phyloP scores from a whole-genome alignment of 2,797 vertebrate genomes.

The Cuculus canorus region DNA sequence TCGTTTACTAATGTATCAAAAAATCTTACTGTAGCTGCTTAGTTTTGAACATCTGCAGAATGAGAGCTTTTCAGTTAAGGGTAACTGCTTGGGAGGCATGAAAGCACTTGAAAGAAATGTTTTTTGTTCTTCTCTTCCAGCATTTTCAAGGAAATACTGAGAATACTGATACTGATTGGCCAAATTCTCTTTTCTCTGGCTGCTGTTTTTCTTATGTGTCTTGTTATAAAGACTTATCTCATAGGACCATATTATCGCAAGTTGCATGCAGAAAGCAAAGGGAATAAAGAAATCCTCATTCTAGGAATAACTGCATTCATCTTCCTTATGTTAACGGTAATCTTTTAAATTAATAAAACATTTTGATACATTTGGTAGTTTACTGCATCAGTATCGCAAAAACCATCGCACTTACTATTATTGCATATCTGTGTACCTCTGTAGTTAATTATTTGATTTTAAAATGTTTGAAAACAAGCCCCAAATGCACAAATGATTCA shows the following conservation, averaged over 20 bases:
- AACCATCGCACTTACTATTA: background rate
- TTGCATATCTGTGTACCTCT: background rate
- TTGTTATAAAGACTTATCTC: slow-evolving; percentile 86
- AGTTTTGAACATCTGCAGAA: background rate
- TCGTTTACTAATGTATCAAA: background rate
- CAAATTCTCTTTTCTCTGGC: slow-evolving; percentile 90
- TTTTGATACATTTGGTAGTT: background rate
- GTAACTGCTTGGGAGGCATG: background rate
- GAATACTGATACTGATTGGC: slow-evolving; percentile 84
- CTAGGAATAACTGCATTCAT: slow-evolving; percentile 92
- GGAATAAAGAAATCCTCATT: slow-evolving; percentile 95
- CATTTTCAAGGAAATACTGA: slow-evolving; percentile 84
- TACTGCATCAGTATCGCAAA: background rate
- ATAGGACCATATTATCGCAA: slow-evolving; percentile 94
- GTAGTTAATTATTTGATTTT: background rate
- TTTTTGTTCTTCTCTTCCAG: slow-evolving; percentile 75
- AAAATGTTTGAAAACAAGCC: background rate
- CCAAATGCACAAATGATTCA: background rate
- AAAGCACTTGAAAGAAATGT: background rate
- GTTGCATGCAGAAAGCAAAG: slow-evolving; percentile 91
- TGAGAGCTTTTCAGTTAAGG: background rate
- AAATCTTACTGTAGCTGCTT: background rate
- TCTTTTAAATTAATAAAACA: background rate
- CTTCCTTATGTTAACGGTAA: slow-evolving; percentile 94
- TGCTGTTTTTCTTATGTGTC: slow-evolving; percentile 87